Percentiles rank a stretch among this genome's conserved stretches.
phyloP scores from a whole-genome alignment of 2,113 vertebrate genomes.

The Chlamydotis undulata region DNA sequence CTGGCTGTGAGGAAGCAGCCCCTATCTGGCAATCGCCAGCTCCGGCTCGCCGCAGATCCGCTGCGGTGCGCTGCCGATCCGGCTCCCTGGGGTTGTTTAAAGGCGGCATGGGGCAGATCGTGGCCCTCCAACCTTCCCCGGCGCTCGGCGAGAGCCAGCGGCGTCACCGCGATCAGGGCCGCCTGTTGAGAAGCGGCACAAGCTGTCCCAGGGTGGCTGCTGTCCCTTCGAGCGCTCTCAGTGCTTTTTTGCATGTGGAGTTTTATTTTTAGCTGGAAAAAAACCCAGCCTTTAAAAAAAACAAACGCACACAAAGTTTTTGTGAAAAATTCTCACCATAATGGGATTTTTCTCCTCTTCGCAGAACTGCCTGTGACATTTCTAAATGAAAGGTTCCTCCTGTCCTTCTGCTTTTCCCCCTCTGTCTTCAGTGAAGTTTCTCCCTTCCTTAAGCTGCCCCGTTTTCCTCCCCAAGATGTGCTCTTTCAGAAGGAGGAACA shows the following conservation, averaged over 20 bases:
- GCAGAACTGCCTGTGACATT: not conserved
- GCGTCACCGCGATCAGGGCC: not conserved
- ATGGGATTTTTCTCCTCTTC: not conserved
- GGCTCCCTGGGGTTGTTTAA: accelerated
- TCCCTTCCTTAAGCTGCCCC: not conserved
- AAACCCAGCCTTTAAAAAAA: conserved; percentile 15
- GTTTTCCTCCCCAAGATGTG: not conserved
- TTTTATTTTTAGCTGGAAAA: conserved; percentile 40
- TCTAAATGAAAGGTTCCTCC: conserved; percentile 7
- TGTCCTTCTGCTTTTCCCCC: not conserved
- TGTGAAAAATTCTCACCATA: not conserved
- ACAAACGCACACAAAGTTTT: not conserved
- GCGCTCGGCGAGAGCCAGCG: accelerated
- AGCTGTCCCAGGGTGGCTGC: not conserved
- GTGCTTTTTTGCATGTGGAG: not conserved
- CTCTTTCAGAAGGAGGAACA: not conserved
- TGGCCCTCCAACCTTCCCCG: not conserved
- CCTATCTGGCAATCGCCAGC: not conserved
- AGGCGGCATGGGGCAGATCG: accelerated
- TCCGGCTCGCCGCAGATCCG: accelerated
- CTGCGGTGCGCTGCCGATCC: accelerated
- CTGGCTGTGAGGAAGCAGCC: not conserved
- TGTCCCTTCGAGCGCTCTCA: not conserved
- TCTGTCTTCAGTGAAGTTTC: not conserved
- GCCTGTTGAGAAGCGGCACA: not conserved